These are phyloP conservation scores for Chironomus striatipennis DNA, from an alignment of 1,140 invertebrate species.

Conservation along the genomic window DNA sequence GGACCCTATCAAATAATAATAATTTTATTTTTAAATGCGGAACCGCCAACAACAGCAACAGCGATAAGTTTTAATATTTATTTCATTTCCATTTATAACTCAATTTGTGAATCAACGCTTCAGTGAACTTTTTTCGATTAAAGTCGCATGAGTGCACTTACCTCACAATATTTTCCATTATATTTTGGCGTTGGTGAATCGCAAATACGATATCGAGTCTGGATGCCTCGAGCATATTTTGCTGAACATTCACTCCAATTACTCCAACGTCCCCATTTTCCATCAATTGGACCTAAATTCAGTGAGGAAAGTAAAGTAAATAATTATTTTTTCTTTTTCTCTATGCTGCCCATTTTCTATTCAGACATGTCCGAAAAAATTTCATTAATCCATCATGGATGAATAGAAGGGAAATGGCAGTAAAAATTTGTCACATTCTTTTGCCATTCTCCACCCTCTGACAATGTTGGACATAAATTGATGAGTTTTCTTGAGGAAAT, in stretches of 20 bases:
- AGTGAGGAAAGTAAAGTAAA: constrained; percentile 24
- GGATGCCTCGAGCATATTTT: constrained; percentile 65
- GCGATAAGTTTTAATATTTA: not conserved
- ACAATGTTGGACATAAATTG: too few species aligned
- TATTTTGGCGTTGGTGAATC: constrained; percentile 73
- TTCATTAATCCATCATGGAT: not conserved
- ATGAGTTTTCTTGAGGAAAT: too few species aligned
- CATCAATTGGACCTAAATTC: constrained; percentile 57
- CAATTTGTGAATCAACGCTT: not conserved
- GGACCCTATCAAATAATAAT: not conserved
- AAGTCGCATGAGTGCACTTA: constrained; percentile 37
- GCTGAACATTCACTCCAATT: constrained; percentile 73
- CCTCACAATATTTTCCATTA: constrained; percentile 76
- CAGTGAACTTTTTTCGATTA: not conserved
- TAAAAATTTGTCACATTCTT: too few species aligned
- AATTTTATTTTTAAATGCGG: constrained; percentile 3
- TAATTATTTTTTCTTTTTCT: too few species aligned
- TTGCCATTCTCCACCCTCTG: too few species aligned
- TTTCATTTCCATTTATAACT: not conserved
- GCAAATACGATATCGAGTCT: constrained; percentile 72
- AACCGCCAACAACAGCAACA: constrained; percentile 23
- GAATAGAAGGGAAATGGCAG: not conserved
- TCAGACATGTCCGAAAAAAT: not conserved
- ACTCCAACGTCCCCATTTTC: constrained; percentile 75
- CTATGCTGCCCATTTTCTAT: too few species aligned